phyloP scores from a whole-genome alignment of 2,888 invertebrate species.

The Tenodera sinensis region DNA sequence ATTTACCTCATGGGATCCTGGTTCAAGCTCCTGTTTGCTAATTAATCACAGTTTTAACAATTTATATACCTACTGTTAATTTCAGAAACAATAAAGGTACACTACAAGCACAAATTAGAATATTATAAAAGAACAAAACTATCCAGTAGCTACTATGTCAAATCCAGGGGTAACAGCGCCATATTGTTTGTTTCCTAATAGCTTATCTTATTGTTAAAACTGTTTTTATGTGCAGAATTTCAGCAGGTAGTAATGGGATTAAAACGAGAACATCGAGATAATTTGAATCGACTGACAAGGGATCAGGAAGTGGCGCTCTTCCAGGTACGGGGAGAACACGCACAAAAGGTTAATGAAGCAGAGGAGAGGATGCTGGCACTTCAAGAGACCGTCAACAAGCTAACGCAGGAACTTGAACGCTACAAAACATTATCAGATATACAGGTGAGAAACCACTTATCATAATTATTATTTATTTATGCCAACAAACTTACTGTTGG shows the following conservation, averaged over 20 bases:
- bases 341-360: slow-evolving; percentile 42
- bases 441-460: slow-evolving; percentile 42
- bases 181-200: neutral
- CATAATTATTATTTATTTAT: no score
- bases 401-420: slow-evolving; percentile 55
- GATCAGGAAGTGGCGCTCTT: slow-evolving; percentile 40
- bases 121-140: no score
- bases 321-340: slow-evolving; percentile 43
- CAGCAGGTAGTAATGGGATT: slow-evolving; percentile 44
- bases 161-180: neutral
- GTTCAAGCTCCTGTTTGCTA: no score
- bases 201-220: neutral
- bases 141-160: neutral
- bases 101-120: no score
- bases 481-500: no score
- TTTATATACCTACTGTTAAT: no score
- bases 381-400: slow-evolving; percentile 41
- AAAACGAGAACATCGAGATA: slow-evolving; percentile 46
- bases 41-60: no score
- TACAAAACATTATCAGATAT: slow-evolving; percentile 57
- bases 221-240: slow-evolving; percentile 36
- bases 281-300: slow-evolving; percentile 42
- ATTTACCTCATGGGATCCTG: no score
- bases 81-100: no score
- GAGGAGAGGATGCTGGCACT: slow-evolving; percentile 45